Evolutionary conservation across 2,113 vertebrate genomes (phyloP), one percentile per base, ranked within the genome.

Genomic region (Elephas maximus): DNA sequence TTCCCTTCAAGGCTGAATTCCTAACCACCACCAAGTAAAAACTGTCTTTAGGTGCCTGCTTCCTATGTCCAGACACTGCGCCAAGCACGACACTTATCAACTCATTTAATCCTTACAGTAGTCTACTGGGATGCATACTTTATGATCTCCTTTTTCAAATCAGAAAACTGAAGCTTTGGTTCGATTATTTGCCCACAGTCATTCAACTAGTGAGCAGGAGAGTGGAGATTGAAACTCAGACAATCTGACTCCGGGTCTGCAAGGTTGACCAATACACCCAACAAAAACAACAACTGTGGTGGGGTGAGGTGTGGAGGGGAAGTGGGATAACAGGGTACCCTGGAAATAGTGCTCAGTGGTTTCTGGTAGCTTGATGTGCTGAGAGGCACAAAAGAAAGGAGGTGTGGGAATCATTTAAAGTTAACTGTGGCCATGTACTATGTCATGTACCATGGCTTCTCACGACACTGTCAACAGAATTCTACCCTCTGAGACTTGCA

Each of bases 111-210:
- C 9, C 26, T 73, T 24, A 45, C 20, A 5, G 8, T 14, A 15
- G 41, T 44, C 48, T 83, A 71, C 53, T 92, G 65, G 48, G 48
- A 20, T 63, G 24, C 18, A 15, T 51, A 63, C 33, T 37, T 63
- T 83, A 17, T 21, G 24, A 77, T 62, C 14, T 11, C 12, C 18
- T 5, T 82, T 80, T 85, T 90, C n/a, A 89, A 84, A 24, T 33
- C 71, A 85, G 67, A 88, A 93, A 88, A 74, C 20, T 9, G 80
- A 90, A 96, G 41, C 8, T 41, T 85, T 65, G 18, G 23, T 45
- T 94, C 51, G 53, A 1, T 53, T 44, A 44, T 87, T 85, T 44
- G 17, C 37, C 53, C 48, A 6, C 62, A 69, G 45, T 45, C 67
- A 41, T 60, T 53, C 86, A 48, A 10, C 21, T 20, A 74, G 44